Percentiles rank a stretch among this genome's conserved stretches.
Evolutionary conservation across 2,797 vertebrate genomes (phyloP).

Genomic region (Arrhamphus sclerolepis): DNA sequence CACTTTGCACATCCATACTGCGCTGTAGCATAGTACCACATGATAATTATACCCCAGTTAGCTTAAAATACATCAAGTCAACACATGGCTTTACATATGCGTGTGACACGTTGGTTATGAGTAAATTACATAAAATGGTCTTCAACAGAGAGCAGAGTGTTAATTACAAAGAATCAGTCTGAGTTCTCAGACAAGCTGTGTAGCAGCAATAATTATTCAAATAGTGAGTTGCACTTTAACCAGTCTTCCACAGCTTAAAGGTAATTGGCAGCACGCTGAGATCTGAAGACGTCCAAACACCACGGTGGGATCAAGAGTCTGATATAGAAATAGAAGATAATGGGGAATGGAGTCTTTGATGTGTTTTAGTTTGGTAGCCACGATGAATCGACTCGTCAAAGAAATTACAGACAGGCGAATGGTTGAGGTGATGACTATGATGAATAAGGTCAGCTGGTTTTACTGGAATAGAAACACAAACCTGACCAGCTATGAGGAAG

Average conservation of each 20-base stretch:
- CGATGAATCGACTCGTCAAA: constrained; percentile 51
- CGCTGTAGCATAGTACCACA: constrained; percentile 41
- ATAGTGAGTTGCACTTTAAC: constrained; percentile 39
- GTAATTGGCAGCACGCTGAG: constrained; percentile 54
- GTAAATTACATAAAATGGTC: constrained; percentile 52
- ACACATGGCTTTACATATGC: constrained; percentile 21
- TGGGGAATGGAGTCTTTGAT: constrained; percentile 63
- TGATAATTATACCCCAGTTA: constrained; percentile 69
- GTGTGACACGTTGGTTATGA: constrained; percentile 27
- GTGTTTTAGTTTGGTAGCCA: constrained; percentile 55
- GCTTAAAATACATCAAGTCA: constrained; percentile 59
- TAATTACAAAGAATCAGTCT: constrained; percentile 64
- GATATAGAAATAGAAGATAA: constrained; percentile 51
- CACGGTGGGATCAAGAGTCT: constrained; percentile 48
- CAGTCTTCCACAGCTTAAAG: constrained; percentile 35
- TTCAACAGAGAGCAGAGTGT: constrained; percentile 39
- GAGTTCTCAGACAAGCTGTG: constrained; percentile 43
- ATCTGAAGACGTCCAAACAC: constrained; percentile 50
- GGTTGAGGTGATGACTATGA: constrained; percentile 45
- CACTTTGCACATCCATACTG: constrained; percentile 28
- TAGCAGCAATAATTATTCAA: constrained; percentile 44
- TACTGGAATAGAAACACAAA: constrained; percentile 39
- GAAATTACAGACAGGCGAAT: constrained; percentile 63
- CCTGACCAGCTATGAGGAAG: too few species aligned
- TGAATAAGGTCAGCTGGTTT: constrained; percentile 39